These are phyloP conservation scores for Lepidocyrtinus sp. DNA, from an alignment of 2,888 invertebrate genomes.

Conservation along the genomic window DNA sequence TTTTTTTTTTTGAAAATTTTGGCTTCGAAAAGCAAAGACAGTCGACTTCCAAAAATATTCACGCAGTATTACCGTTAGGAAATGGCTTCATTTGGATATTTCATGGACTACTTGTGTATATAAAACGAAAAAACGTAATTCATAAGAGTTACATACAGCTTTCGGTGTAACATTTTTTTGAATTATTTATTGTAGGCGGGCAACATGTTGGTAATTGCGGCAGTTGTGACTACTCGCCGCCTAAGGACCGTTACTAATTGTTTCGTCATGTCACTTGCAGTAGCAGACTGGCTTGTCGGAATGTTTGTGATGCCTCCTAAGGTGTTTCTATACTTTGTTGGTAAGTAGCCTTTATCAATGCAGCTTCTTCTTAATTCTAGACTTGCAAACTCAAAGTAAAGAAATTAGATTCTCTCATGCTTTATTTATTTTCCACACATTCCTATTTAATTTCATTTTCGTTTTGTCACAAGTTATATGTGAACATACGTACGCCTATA, in stretches of 20 bases:
- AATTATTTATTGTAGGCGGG: constrained; percentile 76
- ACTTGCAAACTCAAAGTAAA: background rate
- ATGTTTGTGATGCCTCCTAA: constrained; percentile 96
- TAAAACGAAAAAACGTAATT: too few species aligned
- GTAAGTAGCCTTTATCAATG: constrained; percentile 75
- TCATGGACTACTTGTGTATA: too few species aligned
- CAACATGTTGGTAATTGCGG: constrained; percentile 90
- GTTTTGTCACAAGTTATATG: too few species aligned
- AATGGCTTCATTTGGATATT: too few species aligned
- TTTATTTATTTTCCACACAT: background rate
- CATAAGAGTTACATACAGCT: too few species aligned
- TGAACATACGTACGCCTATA: too few species aligned
- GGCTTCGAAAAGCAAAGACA: too few species aligned
- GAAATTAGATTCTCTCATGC: background rate
- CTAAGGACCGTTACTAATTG: constrained; percentile 95
- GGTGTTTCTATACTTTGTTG: constrained; percentile 88
- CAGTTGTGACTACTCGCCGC: constrained; percentile 88
- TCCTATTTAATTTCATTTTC: too few species aligned
- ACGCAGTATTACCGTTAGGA: too few species aligned
- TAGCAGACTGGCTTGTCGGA: constrained; percentile 93
- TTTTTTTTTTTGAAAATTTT: too few species aligned
- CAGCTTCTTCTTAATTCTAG: constrained; percentile 4
- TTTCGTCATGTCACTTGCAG: constrained; percentile 94
- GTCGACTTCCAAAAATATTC: too few species aligned
- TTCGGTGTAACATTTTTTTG: constrained; percentile 6